Percentiles rank a stretch among this genome's conserved stretches.
phyloP scores from a whole-genome alignment of 2,797 vertebrate genomes.

The Acrocephalus scirpaceus region DNA sequence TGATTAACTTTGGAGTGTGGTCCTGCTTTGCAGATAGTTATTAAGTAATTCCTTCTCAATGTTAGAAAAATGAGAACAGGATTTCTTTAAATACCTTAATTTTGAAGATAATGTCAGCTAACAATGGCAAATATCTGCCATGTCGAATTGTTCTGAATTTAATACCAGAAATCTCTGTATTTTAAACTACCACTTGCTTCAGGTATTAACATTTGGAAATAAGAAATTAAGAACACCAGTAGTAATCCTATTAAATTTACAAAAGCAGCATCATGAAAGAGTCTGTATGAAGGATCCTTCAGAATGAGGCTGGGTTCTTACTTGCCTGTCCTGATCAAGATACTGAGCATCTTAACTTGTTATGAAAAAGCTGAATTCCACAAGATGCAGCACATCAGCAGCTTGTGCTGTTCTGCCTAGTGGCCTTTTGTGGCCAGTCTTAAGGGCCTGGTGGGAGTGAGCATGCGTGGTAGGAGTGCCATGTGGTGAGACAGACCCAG shows the following conservation, averaged over 20 bases:
- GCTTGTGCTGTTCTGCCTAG: background rate
- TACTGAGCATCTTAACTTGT: background rate
- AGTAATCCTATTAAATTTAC: background rate
- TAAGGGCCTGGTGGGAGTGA: background rate
- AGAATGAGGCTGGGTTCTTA: background rate
- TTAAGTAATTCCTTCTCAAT: background rate
- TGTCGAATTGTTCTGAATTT: background rate
- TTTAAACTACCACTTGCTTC: background rate
- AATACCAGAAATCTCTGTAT: background rate
- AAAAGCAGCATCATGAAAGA: background rate
- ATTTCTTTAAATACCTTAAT: background rate
- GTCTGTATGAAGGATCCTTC: background rate
- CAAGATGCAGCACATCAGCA: background rate
- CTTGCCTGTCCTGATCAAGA: background rate
- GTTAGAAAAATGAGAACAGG: background rate
- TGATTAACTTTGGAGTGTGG: background rate
- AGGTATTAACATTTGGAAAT: background rate
- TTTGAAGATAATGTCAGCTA: background rate
- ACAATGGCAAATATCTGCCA: background rate
- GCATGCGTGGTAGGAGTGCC: fast-evolving
- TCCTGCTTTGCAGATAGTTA: background rate
- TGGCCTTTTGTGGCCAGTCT: background rate
- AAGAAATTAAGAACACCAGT: background rate
- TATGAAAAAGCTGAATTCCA: background rate
- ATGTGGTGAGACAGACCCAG: background rate